These are phyloP conservation scores for Whitmania pigra DNA, from an alignment of 1,140 invertebrate genomes.

Conservation along the genomic window DNA sequence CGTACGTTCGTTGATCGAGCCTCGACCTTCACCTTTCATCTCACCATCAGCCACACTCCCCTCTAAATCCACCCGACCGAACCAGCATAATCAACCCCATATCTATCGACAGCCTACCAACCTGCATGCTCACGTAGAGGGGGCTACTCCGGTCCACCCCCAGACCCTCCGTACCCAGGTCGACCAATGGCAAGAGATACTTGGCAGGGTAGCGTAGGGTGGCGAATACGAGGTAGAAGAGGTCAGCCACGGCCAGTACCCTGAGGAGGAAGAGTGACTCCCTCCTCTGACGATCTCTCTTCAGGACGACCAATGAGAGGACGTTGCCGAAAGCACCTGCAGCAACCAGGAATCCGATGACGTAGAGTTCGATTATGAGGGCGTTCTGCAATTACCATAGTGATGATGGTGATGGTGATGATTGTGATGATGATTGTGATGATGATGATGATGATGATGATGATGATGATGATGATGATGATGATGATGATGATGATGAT, in stretches of 20 bases:
- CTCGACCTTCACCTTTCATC: too few relatives aligned
- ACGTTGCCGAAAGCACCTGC: constrained; percentile 20
- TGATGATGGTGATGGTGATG: constrained; percentile 6
- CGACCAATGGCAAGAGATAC: constrained; percentile 8
- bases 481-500: too few relatives aligned
- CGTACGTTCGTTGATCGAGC: too few relatives aligned
- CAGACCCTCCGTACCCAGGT: neutral
- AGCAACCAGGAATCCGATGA: constrained; percentile 8
- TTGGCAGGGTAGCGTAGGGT: constrained; percentile 18
- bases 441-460: constrained; percentile 10
- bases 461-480: neutral
- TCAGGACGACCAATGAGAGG: constrained; percentile 18
- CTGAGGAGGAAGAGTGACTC: constrained; percentile 20
- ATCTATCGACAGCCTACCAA: too few relatives aligned
- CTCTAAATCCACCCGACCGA: too few relatives aligned
- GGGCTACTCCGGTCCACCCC: too few relatives aligned
- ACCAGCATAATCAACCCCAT: too few relatives aligned
- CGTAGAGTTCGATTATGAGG: constrained; percentile 20
- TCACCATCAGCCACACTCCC: too few relatives aligned
- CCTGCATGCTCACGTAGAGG: too few relatives aligned
- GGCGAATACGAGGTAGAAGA: constrained; percentile 17
- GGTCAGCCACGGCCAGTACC: constrained; percentile 18
- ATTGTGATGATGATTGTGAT: constrained; percentile 7
- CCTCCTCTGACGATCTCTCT: constrained; percentile 19
- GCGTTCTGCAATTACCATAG: neutral